Conservation (phyloP, 2,797 vertebrate genomes). For the Halcyon leucocephala region DNA sequence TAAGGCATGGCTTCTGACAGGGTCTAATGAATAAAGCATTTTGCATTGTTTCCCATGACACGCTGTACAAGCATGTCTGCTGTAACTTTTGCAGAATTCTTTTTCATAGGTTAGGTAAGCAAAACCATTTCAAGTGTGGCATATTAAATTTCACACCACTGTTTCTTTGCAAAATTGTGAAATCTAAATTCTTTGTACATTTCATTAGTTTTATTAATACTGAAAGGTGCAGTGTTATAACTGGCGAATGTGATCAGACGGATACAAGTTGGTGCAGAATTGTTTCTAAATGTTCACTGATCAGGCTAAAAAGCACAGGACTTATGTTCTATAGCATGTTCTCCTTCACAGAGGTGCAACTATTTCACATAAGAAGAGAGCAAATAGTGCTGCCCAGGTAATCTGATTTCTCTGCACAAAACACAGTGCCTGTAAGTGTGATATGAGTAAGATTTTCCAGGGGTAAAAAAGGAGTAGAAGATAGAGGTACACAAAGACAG, state of each 20-base stretch:
- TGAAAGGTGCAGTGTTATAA: background rate
- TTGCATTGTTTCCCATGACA: background rate
- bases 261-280: background rate
- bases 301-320: background rate
- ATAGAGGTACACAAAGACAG: background rate
- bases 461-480: background rate
- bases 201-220: background rate
- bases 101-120: background rate
- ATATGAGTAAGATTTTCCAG: background rate
- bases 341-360: background rate
- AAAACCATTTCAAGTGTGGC: background rate
- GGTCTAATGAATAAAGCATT: slow-evolving; percentile 48
- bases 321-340: background rate
- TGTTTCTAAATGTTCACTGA: background rate
- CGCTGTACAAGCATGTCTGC: background rate
- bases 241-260: background rate
- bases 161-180: background rate
- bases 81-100: background rate
- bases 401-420: background rate
- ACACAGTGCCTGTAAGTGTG: background rate
- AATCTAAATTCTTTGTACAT: background rate
- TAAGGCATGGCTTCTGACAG: slow-evolving; percentile 9
- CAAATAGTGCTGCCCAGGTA: background rate
- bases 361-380: background rate
- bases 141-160: background rate